A percentile compares a stretch with the other conserved stretches of the same genome.
These are phyloP conservation scores for Perca schrenkii DNA, from an alignment of 2,113 vertebrate genomes.

Conservation along the genomic window DNA sequence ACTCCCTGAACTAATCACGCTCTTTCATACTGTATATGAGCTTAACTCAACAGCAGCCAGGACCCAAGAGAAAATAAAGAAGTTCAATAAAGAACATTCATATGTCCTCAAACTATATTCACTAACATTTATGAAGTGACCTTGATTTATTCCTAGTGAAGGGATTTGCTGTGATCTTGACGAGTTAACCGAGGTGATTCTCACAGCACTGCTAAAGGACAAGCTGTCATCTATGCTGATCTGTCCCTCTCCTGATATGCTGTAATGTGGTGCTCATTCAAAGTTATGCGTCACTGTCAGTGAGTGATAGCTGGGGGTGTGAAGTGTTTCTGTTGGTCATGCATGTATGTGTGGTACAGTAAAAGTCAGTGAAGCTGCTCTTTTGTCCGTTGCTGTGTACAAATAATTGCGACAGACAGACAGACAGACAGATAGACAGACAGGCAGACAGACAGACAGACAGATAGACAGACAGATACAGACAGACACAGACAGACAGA, in stretches of 20 bases:
- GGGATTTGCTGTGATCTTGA: not conserved
- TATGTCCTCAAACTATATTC: not conserved
- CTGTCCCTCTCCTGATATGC: constrained; percentile 4
- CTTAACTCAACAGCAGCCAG: constrained; percentile 12
- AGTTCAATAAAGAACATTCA: not conserved
- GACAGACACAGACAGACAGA: no score
- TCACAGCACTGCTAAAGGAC: constrained; percentile 14
- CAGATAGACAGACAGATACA: not conserved
- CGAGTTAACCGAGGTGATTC: constrained; percentile 12
- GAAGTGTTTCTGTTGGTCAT: constrained; percentile 42
- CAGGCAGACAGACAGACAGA: not conserved
- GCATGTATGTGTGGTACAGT: constrained; percentile 33
- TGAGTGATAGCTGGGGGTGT: constrained; percentile 32
- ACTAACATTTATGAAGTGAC: constrained; percentile 13
- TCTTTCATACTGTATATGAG: constrained; percentile 8
- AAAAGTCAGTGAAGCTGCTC: constrained; percentile 9
- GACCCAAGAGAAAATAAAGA: constrained; percentile 8
- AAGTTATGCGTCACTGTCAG: constrained; percentile 23
- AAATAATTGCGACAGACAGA: not conserved
- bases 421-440: not conserved
- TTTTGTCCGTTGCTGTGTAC: not conserved
- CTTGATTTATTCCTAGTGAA: constrained; percentile 18
- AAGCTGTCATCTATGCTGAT: constrained; percentile 19
- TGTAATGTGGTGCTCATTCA: constrained; percentile 40
- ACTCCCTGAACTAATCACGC: constrained; percentile 26